A percentile compares a stretch with the other conserved stretches of the same genome.
phyloP scores from a whole-genome alignment of 1,140 invertebrate species.

The Lasioglossum baleicum region DNA sequence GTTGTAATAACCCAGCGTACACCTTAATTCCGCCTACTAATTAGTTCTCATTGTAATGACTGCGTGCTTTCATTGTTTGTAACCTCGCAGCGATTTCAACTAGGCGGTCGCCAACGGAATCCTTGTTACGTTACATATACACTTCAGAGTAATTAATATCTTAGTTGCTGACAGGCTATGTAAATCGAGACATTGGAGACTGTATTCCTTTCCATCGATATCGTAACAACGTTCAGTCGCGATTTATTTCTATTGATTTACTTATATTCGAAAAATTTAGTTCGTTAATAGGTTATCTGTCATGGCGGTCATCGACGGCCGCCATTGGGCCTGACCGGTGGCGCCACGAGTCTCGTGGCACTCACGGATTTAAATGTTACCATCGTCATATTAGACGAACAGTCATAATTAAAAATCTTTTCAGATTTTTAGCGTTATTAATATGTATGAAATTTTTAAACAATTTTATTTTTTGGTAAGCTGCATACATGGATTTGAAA shows the following conservation, averaged over 20 bases:
- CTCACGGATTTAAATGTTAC: too few relatives aligned
- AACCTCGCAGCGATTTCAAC: constrained; percentile 14
- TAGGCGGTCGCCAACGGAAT: neutral
- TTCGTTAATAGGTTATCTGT: too few relatives aligned
- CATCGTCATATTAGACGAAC: too few relatives aligned
- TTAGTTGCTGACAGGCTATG: neutral
- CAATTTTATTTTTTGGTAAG: too few relatives aligned
- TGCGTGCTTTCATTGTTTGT: constrained; percentile 23
- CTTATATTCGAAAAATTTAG: too few relatives aligned
- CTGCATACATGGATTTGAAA: too few relatives aligned
- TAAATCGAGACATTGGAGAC: neutral
- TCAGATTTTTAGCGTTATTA: too few relatives aligned
- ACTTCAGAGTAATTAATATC: constrained; percentile 19
- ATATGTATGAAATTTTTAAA: too few relatives aligned
- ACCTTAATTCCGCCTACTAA: constrained; percentile 32
- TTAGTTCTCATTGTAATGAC: constrained; percentile 24
- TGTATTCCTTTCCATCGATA: neutral
- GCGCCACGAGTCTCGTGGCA: too few relatives aligned
- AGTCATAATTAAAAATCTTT: too few relatives aligned
- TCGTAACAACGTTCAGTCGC: neutral
- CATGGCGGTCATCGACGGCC: too few relatives aligned
- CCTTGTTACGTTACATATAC: constrained; percentile 9
- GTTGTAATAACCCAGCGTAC: constrained; percentile 13
- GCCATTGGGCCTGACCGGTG: too few relatives aligned
- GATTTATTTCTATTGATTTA: neutral